Percentiles rank a stretch among this genome's conserved stretches.
phyloP scores from a whole-genome alignment of 2,888 invertebrate species.

The Drosophila greeni region DNA sequence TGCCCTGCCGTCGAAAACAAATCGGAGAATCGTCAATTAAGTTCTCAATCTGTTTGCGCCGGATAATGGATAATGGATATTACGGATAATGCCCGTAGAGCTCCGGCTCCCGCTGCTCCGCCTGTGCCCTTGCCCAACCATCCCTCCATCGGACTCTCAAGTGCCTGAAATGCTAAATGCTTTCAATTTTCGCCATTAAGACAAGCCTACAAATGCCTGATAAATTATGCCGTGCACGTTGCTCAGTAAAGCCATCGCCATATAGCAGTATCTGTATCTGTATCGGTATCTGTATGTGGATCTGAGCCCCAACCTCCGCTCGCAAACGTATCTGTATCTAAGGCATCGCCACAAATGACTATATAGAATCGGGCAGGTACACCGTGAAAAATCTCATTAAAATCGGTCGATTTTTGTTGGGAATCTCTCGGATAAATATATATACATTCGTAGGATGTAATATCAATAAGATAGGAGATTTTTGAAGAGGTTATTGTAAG shows the following conservation, averaged over 20 bases:
- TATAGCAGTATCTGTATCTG: slow-evolving; percentile 32
- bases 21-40: slow-evolving; percentile 63
- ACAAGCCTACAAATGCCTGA: slow-evolving; percentile 69
- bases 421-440: background rate
- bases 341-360: slow-evolving; percentile 17
- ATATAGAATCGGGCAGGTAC: slow-evolving; percentile 7
- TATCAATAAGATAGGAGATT: background rate
- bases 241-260: slow-evolving; percentile 18
- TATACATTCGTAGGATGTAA: background rate
- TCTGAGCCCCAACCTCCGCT: slow-evolving; percentile 11
- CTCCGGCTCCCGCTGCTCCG: background rate
- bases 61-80: slow-evolving; percentile 28
- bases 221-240: slow-evolving; percentile 68
- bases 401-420: background rate
- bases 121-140: background rate
- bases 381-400: background rate
- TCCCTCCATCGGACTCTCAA: slow-evolving; percentile 29
- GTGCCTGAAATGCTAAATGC: slow-evolving; percentile 66
- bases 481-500: background rate
- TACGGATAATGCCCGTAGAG: slow-evolving; percentile 34
- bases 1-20: slow-evolving; percentile 12
- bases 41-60: slow-evolving; percentile 50
- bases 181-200: slow-evolving; percentile 70
- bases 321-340: slow-evolving; percentile 30
- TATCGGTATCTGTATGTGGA: slow-evolving; percentile 43